These are phyloP conservation scores for Dasypogon diadema DNA, from an alignment of 2,888 invertebrate species.

Conservation along the genomic window DNA sequence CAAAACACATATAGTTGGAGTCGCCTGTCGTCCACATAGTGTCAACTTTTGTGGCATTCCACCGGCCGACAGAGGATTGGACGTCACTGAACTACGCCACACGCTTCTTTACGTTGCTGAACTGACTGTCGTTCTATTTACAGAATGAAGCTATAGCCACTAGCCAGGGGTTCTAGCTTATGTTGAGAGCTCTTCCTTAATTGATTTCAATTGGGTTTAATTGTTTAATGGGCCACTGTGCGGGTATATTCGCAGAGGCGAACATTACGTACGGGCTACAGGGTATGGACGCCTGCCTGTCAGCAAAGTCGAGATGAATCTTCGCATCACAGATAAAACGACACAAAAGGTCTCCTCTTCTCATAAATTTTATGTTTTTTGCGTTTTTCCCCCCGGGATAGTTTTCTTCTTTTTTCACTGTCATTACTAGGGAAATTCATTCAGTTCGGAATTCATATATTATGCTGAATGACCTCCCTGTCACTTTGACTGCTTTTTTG, in stretches of 20 bases:
- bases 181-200: constrained; percentile 57
- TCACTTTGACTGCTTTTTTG: constrained; percentile 26
- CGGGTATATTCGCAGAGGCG: constrained; percentile 49
- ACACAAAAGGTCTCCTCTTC: constrained; percentile 49
- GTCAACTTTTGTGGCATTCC: constrained; percentile 44
- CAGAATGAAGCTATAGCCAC: constrained; percentile 34
- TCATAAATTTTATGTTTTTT: constrained; percentile 47
- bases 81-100: constrained; percentile 39
- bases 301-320: constrained; percentile 53
- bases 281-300: constrained; percentile 2
- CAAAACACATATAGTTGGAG: background rate
- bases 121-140: constrained; percentile 47
- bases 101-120: background rate
- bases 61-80: constrained; percentile 29
- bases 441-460: constrained; percentile 44
- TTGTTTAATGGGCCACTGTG: constrained; percentile 59
- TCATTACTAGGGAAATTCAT: constrained; percentile 33
- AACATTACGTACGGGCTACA: constrained; percentile 23
- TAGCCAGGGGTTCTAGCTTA: constrained; percentile 44
- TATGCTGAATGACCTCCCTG: constrained; percentile 41
- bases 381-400: constrained; percentile 20
- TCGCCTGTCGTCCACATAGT: background rate
- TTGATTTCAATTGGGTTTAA: constrained; percentile 61
- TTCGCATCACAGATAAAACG: constrained; percentile 51
- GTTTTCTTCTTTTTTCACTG: constrained; percentile 11